Percentiles rank a stretch among this genome's conserved stretches.
Evolutionary conservation across 2,113 vertebrate species (phyloP).

Genomic region (Misgurnus anguillicaudatus): DNA sequence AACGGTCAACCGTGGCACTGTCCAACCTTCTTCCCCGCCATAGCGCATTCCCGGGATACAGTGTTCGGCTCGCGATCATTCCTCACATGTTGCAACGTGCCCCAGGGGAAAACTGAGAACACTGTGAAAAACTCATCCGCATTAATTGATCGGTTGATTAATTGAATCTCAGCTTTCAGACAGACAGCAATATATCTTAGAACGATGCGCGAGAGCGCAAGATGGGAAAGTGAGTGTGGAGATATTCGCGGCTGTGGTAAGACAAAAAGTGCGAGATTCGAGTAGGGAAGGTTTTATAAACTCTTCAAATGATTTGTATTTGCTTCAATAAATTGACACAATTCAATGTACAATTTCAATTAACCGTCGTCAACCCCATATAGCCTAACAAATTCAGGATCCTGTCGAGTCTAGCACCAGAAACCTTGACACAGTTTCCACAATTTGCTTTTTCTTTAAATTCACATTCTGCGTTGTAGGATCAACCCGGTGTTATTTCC

Average conservation of each 20-base stretch:
- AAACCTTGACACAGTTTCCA: conserved; percentile 64
- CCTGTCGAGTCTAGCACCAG: conserved; percentile 29
- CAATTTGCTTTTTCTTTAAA: conserved; percentile 66
- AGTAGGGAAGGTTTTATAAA: conserved; percentile 63
- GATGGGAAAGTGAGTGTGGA: conserved; percentile 40
- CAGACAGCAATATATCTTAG: conserved; percentile 48
- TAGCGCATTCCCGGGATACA: conserved; percentile 62
- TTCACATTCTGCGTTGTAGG: conserved; percentile 53
- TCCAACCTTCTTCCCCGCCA: conserved; percentile 41
- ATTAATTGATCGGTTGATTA: conserved; percentile 69
- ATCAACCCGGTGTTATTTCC: conserved; percentile 31
- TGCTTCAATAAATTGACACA: conserved; percentile 65
- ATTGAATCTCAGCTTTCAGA: conserved; percentile 67
- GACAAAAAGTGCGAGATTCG: conserved; percentile 2
- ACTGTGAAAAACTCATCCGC: conserved; percentile 61
- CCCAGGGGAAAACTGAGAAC: conserved; percentile 60
- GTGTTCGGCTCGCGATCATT: conserved; percentile 63
- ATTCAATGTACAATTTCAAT: conserved; percentile 61
- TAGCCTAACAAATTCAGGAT: conserved; percentile 13
- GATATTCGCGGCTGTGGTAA: conserved; percentile 36
- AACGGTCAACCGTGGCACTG: conserved; percentile 51
- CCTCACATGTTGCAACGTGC: conserved; percentile 67
- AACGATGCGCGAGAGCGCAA: conserved; percentile 23
- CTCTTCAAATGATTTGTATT: conserved; percentile 60
- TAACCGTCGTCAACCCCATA: conserved; percentile 52